Evolutionary conservation across 2,888 invertebrate genomes (phyloP), one percentile per base, ranked within the genome.

Genomic region (Andrena haemorrhoa): DNA sequence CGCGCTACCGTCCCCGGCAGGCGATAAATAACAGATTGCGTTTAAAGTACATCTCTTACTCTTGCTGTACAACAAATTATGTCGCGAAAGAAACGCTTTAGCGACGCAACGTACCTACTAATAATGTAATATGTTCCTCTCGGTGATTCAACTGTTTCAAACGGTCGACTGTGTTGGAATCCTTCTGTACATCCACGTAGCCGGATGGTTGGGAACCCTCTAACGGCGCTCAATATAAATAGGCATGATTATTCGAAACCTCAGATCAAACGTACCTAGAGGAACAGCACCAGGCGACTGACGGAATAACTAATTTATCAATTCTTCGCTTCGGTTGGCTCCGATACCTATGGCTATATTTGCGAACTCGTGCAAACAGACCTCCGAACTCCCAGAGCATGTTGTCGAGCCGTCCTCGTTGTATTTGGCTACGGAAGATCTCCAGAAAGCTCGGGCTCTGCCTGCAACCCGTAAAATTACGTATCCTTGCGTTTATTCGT

Each of bases 221-320:
- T 29, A 53, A 64, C 49, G 76, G 51, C 64, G 65, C 26, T 63
- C 75, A 81, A 89, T 87, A 89, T 89, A 89, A 87, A 88, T 89
- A 87, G 79, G 83, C 87, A 86, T 76, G 87, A 82, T 83, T 86
- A 88, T 87, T 83, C 89, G 89, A 85, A 84, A 90, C 90, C 90
- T 91, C 91, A 89, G 92, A 92, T 92, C 92, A 93, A 92, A 92
- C 88, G 86, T 82, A 85, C 78, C 73, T 86, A 76, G 63, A 77
- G 86, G 64, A 89, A 86, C 89, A 82, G 82, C 82, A 78, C 77
- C 69, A 82, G 89, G 82, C 89, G 90, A 92, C 93, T 93, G 90
- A 93, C 92, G 91, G 93, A 93, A 93, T 93, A 93, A 93, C 92
- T 93, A 93, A 93, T 93, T 93, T 93, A 93, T 93, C 93, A 93